These are phyloP conservation scores for Standfussiana lucernea DNA, from an alignment of 2,888 invertebrate species.

Conservation along the genomic window DNA sequence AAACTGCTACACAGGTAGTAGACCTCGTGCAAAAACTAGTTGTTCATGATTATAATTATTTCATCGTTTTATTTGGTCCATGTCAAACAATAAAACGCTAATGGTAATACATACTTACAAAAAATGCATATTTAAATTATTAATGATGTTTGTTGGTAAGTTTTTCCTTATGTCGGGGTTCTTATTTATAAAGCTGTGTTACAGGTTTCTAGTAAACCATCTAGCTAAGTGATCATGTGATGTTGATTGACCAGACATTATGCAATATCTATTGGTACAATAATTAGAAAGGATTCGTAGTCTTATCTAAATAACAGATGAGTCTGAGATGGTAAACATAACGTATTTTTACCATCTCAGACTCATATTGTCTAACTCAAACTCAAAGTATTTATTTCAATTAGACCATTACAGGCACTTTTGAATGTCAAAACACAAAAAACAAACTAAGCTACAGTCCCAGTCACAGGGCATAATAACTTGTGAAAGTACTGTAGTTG, in stretches of 20 bases:
- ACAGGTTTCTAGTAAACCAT: slow-evolving; percentile 34
- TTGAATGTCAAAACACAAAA: too few relatives aligned
- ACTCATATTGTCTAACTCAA: too few relatives aligned
- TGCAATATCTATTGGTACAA: not conserved
- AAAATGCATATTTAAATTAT: slow-evolving; percentile 19
- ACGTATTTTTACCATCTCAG: too few relatives aligned
- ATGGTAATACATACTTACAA: too few relatives aligned
- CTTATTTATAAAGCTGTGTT: slow-evolving; percentile 14
- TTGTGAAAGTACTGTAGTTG: too few relatives aligned
- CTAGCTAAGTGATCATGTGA: slow-evolving; percentile 6
- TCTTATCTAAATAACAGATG: not conserved
- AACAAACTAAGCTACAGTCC: too few relatives aligned
- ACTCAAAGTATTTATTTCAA: too few relatives aligned
- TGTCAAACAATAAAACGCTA: not conserved
- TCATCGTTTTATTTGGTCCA: not conserved
- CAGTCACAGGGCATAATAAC: too few relatives aligned
- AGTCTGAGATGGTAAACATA: not conserved
- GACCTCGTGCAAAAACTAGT: not conserved
- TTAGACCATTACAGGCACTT: too few relatives aligned
- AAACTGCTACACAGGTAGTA: not conserved
- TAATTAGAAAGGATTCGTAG: slow-evolving; percentile 4
- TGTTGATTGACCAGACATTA: slow-evolving; percentile 12
- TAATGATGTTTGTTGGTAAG: slow-evolving; percentile 5
- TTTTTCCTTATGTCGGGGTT: slow-evolving; percentile 35
- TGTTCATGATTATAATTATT: not conserved